phyloP scores from a whole-genome alignment of 92 coral and sea anemone genomes.

The Muricea muricata region DNA sequence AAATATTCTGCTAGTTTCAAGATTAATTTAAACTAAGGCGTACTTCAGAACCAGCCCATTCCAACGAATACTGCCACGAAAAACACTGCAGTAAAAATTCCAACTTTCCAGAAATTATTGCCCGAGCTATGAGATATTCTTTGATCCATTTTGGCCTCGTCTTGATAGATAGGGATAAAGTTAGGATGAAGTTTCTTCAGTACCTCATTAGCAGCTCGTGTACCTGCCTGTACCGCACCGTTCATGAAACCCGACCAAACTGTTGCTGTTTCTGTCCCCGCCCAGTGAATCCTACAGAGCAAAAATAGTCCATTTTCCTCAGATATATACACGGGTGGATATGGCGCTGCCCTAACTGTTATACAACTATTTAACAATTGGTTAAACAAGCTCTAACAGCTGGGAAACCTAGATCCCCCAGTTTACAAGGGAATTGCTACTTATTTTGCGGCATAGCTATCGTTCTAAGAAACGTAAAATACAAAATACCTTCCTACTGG shows the following conservation, averaged over 20 bases:
- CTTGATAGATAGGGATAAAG: slow-evolving; percentile 9
- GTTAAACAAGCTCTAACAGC: too few species aligned
- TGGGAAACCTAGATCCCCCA: too few species aligned
- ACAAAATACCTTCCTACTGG: slow-evolving; percentile 75
- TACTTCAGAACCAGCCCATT: not conserved
- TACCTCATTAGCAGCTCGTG: slow-evolving; percentile 81
- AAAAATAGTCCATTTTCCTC: too few species aligned
- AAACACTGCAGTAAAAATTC: slow-evolving; percentile 3
- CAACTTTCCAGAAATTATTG: not conserved
- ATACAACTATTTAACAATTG: not conserved
- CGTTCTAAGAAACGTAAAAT: too few species aligned
- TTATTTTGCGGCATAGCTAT: too few species aligned
- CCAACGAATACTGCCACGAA: not conserved
- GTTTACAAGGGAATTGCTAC: too few species aligned
- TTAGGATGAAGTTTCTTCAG: slow-evolving; percentile 49
- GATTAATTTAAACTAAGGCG: too few species aligned
- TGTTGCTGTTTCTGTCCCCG: slow-evolving; percentile 83
- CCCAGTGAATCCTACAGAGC: slow-evolving; percentile 85
- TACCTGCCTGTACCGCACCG: slow-evolving; percentile 92
- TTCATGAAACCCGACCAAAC: slow-evolving; percentile 91
- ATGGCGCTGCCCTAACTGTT: too few species aligned
- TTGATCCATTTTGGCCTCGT: not conserved
- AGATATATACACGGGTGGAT: too few species aligned
- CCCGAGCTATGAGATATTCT: not conserved
- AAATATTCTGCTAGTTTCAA: too few species aligned